A percentile compares a stretch with the other conserved stretches of the same genome.
These are phyloP conservation scores for Agrochola lychnidis DNA, from an alignment of 2,888 invertebrate species.

Conservation along the genomic window DNA sequence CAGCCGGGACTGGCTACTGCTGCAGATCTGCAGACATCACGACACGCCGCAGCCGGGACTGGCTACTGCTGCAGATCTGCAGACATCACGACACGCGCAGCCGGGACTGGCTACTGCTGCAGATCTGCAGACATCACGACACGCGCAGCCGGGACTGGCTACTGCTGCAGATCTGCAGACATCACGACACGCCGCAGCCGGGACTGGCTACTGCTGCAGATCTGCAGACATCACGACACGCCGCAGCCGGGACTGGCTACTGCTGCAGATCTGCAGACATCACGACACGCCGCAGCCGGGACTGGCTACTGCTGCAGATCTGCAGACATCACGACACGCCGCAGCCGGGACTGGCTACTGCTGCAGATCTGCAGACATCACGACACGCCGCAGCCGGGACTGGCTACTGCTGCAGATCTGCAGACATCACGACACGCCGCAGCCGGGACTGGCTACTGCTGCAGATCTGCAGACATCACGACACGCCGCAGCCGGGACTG, in stretches of 20 bases:
- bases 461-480: neutral
- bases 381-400: no score
- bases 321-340: no score
- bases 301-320: slow-evolving; percentile 1
- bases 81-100: no score
- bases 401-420: neutral
- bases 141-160: neutral
- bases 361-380: neutral
- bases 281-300: no score
- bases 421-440: no score
- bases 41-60: no score
- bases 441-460: neutral
- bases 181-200: no score
- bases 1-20: neutral
- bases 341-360: neutral
- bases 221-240: no score
- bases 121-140: neutral
- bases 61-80: neutral
- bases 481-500: no score
- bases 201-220: neutral
- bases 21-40: neutral
- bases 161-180: neutral
- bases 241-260: neutral
- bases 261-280: neutral
- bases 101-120: neutral